A percentile compares a stretch with the other conserved stretches of the same genome.
Evolutionary conservation across 2,888 invertebrate species (phyloP).

Genomic region (Platynereis dumerilii): DNA sequence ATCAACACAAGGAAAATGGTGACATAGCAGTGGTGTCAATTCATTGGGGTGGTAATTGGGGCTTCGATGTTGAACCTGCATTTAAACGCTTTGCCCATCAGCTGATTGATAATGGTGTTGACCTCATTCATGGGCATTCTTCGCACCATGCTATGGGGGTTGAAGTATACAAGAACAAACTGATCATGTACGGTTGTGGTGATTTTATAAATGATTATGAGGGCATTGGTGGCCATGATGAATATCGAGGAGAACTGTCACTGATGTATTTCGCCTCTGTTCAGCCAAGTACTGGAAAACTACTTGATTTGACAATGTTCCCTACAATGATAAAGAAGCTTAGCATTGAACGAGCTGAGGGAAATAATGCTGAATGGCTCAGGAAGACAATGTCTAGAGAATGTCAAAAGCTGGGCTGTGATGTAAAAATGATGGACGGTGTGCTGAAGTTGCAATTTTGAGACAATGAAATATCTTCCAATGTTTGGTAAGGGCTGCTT

Average conservation of each 20-base stretch:
- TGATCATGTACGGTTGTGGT: conserved; percentile 40
- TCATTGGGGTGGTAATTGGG: conserved; percentile 43
- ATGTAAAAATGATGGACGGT: too few species aligned
- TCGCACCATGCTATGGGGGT: conserved; percentile 39
- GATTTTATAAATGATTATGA: conserved; percentile 41
- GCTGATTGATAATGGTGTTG: conserved; percentile 36
- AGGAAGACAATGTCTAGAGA: conserved; percentile 27
- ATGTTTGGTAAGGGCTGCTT: too few species aligned
- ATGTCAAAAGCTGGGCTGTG: conserved; percentile 23
- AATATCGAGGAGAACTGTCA: conserved; percentile 30
- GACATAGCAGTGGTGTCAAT: conserved; percentile 37
- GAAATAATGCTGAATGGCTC: conserved; percentile 23
- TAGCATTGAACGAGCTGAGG: conserved; percentile 17
- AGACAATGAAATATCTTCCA: too few species aligned
- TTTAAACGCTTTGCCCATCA: conserved; percentile 31
- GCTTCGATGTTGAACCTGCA: conserved; percentile 28
- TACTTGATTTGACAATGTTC: conserved; percentile 25
- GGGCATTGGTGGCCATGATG: conserved; percentile 34
- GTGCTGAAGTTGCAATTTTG: too few species aligned
- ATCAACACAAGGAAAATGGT: conserved; percentile 13
- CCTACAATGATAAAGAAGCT: conserved; percentile 27
- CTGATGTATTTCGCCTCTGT: conserved; percentile 31
- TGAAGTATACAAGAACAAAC: conserved; percentile 39
- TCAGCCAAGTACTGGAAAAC: conserved; percentile 16
- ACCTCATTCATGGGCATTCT: conserved; percentile 39